Conservation (phyloP, 2,888 invertebrate species). For the Cancer borealis region DNA sequence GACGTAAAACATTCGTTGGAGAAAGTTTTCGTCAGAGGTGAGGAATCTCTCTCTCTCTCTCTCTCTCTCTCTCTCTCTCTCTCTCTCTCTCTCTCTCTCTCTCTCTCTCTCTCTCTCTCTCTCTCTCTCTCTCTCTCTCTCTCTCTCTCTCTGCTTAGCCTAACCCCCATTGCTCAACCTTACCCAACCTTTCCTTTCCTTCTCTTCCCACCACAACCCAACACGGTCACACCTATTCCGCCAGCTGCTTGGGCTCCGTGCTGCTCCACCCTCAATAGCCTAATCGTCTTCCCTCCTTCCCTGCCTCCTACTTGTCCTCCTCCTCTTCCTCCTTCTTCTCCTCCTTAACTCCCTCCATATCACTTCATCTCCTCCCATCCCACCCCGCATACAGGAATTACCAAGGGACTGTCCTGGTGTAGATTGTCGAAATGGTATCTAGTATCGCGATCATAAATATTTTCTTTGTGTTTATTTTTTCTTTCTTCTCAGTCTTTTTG, state of each 20-base stretch:
- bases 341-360: background rate
- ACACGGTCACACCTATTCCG: background rate
- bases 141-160: background rate
- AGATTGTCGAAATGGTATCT: background rate
- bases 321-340: background rate
- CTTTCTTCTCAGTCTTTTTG: background rate
- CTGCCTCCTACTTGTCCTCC: background rate
- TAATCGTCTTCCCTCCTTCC: background rate
- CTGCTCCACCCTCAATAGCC: background rate
- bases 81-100: conserved; percentile 25
- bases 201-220: background rate
- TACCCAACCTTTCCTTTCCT: background rate
- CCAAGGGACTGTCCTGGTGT: background rate
- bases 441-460: background rate
- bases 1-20: background rate
- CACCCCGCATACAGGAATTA: background rate
- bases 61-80: conserved; percentile 47
- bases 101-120: conserved; percentile 38
- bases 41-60: conserved; percentile 28
- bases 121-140: conserved; percentile 41
- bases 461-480: background rate
- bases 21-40: background rate
- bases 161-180: background rate
- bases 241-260: background rate
- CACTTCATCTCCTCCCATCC: background rate